phyloP scores from a whole-genome alignment of 2,113 vertebrate genomes.

The Bungarus multicinctus region DNA sequence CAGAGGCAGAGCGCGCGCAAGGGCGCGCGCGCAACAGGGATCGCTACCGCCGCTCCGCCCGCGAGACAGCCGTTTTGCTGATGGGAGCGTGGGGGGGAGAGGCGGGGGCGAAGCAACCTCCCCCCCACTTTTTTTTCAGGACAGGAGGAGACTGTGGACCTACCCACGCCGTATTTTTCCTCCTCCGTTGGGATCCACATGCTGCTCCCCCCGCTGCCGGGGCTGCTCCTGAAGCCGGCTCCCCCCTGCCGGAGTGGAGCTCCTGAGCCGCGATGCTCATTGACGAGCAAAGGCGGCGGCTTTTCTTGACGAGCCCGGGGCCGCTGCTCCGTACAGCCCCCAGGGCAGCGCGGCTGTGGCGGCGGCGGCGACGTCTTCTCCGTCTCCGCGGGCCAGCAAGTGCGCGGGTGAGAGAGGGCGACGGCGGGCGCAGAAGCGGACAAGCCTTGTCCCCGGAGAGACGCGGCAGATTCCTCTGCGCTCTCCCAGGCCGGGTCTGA shows the following conservation, averaged over 20 bases:
- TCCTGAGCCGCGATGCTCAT: constrained; percentile 35
- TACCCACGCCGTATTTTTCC: constrained; percentile 89
- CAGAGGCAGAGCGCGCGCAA: background rate
- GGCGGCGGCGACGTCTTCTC: constrained; percentile 17
- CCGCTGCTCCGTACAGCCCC: constrained; percentile 32
- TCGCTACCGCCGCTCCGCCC: background rate
- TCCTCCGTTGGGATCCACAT: constrained; percentile 95
- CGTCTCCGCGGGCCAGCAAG: constrained; percentile 19
- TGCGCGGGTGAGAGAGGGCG: constrained; percentile 13
- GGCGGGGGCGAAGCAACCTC: background rate
- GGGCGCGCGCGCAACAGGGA: background rate
- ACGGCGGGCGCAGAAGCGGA: no score
- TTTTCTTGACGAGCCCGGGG: constrained; percentile 21
- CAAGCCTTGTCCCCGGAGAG: background rate
- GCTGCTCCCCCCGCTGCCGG: constrained; percentile 42
- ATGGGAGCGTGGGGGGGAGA: no score
- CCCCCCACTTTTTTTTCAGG: background rate
- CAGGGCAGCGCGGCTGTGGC: constrained; percentile 11
- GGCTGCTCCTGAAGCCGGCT: constrained; percentile 61
- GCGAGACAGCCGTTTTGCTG: background rate
- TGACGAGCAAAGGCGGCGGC: constrained; percentile 47
- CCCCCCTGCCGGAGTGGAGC: constrained; percentile 32
- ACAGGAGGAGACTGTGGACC: constrained; percentile 59
- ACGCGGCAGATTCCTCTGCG: background rate
- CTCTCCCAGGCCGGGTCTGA: background rate